Base-by-base conservation (phyloP, 2,797 vertebrate genomes). In the Arnoldichthys spilopterus region DNA sequence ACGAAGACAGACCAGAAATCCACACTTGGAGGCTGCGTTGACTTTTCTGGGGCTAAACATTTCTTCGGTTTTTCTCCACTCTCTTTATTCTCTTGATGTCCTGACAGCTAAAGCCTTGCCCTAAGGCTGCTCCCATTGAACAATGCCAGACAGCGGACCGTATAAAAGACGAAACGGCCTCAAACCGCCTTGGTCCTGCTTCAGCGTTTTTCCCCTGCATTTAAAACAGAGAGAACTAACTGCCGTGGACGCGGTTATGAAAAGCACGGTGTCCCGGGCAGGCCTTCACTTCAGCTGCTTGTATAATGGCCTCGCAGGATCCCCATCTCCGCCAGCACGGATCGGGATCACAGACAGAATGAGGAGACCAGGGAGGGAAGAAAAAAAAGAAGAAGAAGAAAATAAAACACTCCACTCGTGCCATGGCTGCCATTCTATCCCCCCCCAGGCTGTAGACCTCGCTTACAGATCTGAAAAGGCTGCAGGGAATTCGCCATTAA, bases 251-350 rank as follows among this genome's bases (percentile, higher is more conserved):
- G 9, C 73, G 34, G 82, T 84, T 84, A 87, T 83, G 86, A 85
- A 86, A 89, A 85, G 72, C 53, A 72, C 26, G 0, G 34, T 30
- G 51, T 82, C 80, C 82, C 84, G 78, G 74, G 76, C 68, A 80
- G 84, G 84, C 80, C 83, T 76, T 82, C 63, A n/a, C 76, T 84
- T 89, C 81, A 47, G 54, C 71, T 20, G 79, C 78, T 90, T 90
- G 87, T 85, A 85, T 88, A 87, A 90, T 86, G 83, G 56, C 62
- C 85, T 85, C 75, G 24, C 47, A 77, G 74, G 45, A 26, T 30
- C 26, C 2, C 9, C 47, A 58, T 67, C 34, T 3, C 26, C 82
- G 70, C 79, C 40, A 43, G 82, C 79, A 64, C 71, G 83, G 77
- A 72, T 66, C 43, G 3, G 37, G 79, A 78, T 82, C 75, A 83